Evolutionary conservation across 1,140 invertebrate species (phyloP).

Genomic region (Colletes latitarsis): DNA sequence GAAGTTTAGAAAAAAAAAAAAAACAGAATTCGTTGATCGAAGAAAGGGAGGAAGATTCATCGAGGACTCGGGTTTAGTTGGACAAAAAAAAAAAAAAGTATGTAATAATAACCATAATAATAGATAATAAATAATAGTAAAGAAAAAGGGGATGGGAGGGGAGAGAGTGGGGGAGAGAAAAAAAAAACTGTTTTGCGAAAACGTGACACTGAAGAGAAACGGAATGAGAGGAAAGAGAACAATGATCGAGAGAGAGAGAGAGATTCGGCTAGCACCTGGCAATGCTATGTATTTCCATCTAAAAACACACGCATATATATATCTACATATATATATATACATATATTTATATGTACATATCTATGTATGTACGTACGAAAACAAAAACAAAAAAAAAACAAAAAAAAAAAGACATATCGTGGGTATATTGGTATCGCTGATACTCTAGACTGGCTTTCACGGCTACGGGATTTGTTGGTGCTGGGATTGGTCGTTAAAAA

Average conservation of each 20-base stretch:
- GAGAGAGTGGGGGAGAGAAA: neutral
- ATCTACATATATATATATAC: neutral
- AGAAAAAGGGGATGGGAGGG: neutral
- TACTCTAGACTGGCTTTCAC: constrained; percentile 75
- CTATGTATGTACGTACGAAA: constrained; percentile 18
- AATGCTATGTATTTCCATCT: constrained; percentile 73
- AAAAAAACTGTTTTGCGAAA: neutral
- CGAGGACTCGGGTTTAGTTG: neutral
- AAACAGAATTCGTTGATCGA: constrained; percentile 12
- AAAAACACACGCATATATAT: constrained; percentile 67
- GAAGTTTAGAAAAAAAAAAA: no score
- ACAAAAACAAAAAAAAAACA: neutral
- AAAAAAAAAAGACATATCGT: constrained; percentile 13
- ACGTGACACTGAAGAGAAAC: constrained; percentile 16
- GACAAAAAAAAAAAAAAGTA: neutral
- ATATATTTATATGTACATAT: constrained; percentile 16
- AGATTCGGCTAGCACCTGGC: constrained; percentile 73
- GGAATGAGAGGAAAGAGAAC: constrained; percentile 7
- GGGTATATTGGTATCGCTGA: constrained; percentile 73
- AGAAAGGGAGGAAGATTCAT: constrained; percentile 14
- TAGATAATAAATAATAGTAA: neutral
- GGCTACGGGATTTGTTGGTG: constrained; percentile 78
- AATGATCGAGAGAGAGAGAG: constrained; percentile 6
- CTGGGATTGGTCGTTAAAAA: constrained; percentile 73
- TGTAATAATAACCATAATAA: neutral